Base-by-base conservation (phyloP, 2,888 invertebrate species). In the Drosophila fungiperda region DNA sequence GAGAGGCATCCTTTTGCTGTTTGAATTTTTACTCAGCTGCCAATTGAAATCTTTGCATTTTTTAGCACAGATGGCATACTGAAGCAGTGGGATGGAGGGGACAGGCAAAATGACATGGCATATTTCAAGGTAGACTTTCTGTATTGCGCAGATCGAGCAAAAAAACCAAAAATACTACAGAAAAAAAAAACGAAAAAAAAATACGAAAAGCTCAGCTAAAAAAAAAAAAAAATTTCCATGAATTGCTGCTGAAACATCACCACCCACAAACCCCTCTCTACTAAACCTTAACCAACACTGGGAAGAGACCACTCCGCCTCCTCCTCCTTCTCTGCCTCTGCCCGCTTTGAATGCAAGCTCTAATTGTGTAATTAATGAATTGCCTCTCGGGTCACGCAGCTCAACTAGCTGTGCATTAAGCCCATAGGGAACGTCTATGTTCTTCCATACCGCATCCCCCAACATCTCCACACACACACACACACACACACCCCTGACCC, bases 361-460 rank as follows among this genome's bases (percentile, higher is more conserved):
- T 85, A 85, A 85, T 85, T 85, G 89, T 89, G 82, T 85, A 89
- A 85, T 85, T 85, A 85, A 89, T 89, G 87, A 87, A 80, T 83
- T 81, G 75, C 77, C 71, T 72, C 72, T 61, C 64, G 58, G 65
- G 83, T 59, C 63, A 68, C 48, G 36, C 66, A 60, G 67, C 45
- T 53, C 45, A 69, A 49, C 59, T 42, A 50, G n/a, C 65, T 8
- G 15, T 48, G 3, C 54, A 53, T 17, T 32, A 23, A 61, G 32
- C 20, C 45, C 15, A 23, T 45, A 7, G 23, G 23, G 45, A 23
- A 45, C 45, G 45, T 45, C 23, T 23, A 15, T 45, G 8, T 8
- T 29, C n/a, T 12, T 20, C 15, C n/a, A 38, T 29, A 29, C 38
- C 29, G 12, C 53, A 26, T 17, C 15, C 35, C 23, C 4, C 17